Percentiles rank a stretch among this genome's conserved stretches.
phyloP scores from a whole-genome alignment of 2,113 vertebrate species.

The Blennius ocellaris region DNA sequence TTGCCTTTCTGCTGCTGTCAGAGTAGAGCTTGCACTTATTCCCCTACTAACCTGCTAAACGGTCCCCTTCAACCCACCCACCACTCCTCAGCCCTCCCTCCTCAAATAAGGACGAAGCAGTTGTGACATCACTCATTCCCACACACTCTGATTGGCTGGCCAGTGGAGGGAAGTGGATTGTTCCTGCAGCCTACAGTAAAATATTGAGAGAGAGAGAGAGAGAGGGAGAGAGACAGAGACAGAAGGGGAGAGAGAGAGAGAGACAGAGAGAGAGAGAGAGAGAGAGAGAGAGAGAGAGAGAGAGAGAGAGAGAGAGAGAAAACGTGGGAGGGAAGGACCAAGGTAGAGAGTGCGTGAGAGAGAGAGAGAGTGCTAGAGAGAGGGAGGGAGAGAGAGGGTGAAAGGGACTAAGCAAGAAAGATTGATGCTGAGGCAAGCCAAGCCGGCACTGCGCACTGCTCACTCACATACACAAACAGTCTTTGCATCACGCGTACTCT shows the following conservation, averaged over 20 bases:
- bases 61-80: slow-evolving; percentile 51
- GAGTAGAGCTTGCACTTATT: slow-evolving; percentile 36
- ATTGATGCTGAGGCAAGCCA: slow-evolving; percentile 76
- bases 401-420: slow-evolving; percentile 62
- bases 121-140: slow-evolving; percentile 77
- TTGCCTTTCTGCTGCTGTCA: slow-evolving; percentile 44
- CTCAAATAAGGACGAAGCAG: slow-evolving; percentile 58
- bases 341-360: slow-evolving; percentile 42
- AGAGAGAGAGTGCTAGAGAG: slow-evolving; percentile 4
- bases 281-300: slow-evolving; percentile 42
- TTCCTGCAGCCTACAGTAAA: slow-evolving; percentile 67
- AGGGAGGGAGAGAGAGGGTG: slow-evolving; percentile 45
- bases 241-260: no score
- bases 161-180: slow-evolving; percentile 73
- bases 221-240: no score
- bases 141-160: slow-evolving; percentile 71
- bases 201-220: slow-evolving; percentile 28
- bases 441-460: slow-evolving; percentile 69
- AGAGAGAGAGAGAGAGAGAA: slow-evolving; percentile 25
- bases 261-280: no score
- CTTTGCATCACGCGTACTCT: slow-evolving; percentile 56
- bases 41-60: slow-evolving; percentile 65
- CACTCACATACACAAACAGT: slow-evolving; percentile 34
- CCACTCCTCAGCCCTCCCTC: slow-evolving; percentile 42
- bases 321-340: slow-evolving; percentile 50